Percentiles rank a stretch among this genome's conserved stretches.
Evolutionary conservation across 2,113 vertebrate species (phyloP).

Genomic region (Alectura lathami): DNA sequence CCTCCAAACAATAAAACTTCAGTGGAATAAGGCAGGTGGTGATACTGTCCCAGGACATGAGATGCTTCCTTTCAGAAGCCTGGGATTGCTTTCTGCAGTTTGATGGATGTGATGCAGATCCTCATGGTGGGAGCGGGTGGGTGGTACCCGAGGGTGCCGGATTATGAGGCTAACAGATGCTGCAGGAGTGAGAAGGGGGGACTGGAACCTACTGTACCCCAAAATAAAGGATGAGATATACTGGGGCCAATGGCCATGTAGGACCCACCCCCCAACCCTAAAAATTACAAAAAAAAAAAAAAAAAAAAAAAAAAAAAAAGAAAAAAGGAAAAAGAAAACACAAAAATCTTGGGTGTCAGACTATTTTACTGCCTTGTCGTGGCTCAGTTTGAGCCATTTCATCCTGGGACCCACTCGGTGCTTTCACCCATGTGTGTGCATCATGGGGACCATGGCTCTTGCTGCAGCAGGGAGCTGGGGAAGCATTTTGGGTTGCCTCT

Average conservation of each 20-base stretch:
- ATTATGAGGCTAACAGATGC: not conserved
- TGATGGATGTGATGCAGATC: not conserved
- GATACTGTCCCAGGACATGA: fast-evolving
- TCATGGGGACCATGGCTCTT: not conserved
- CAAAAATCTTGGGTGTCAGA: not conserved
- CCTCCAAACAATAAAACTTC: not conserved
- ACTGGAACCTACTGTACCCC: fast-evolving
- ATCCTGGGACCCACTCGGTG: not conserved
- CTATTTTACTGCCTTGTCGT: not conserved
- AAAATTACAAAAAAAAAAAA: not conserved
- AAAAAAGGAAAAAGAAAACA: too few relatives aligned
- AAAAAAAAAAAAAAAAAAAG: too few relatives aligned
- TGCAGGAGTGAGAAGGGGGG: fast-evolving
- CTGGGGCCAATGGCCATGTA: not conserved
- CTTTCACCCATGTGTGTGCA: not conserved
- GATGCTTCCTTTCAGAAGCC: not conserved
- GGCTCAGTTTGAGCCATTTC: not conserved
- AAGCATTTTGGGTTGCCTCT: fast-evolving
- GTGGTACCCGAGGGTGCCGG: fast-evolving
- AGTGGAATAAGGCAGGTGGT: not conserved
- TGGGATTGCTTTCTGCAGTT: not conserved
- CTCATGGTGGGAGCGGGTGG: not conserved
- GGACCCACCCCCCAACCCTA: not conserved
- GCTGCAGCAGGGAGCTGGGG: not conserved
- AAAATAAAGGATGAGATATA: not conserved